Conservation (phyloP, 1,140 invertebrate genomes). For the Hyphantria cunea region DNA sequence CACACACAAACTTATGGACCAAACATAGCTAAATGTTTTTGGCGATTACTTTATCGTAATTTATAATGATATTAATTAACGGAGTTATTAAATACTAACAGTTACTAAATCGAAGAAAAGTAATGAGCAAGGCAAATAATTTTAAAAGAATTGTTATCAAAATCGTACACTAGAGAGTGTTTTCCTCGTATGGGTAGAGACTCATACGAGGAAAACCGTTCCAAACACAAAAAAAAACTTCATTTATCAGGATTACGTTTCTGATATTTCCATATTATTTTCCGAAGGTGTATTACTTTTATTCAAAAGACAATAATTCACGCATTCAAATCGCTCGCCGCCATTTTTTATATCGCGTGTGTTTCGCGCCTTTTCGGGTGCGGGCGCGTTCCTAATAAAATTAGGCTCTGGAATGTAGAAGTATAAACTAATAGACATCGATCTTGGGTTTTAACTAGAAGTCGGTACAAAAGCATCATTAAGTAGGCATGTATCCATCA, state of each 20-base stretch:
- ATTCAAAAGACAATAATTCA: conserved; percentile 79
- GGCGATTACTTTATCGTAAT: no score
- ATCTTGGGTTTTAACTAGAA: conserved; percentile 2
- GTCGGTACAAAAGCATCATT: no score
- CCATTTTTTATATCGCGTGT: conserved; percentile 81
- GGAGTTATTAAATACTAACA: no score
- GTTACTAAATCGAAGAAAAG: no score
- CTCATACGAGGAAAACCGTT: no score
- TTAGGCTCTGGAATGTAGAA: conserved; percentile 67
- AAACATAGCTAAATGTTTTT: no score
- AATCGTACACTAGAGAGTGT: no score
- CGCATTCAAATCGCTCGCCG: conserved; percentile 77
- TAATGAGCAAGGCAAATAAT: no score
- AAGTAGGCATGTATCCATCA: no score
- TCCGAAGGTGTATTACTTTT: conserved; percentile 69
- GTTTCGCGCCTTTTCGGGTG: conserved; percentile 79
- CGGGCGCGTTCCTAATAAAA: conserved; percentile 79
- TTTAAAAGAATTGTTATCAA: no score
- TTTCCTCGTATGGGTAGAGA: conserved; percentile 8
- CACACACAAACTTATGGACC: no score
- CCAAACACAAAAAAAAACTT: conserved; percentile 27
- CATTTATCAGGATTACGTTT: conserved; percentile 49
- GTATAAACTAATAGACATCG: conserved; percentile 45
- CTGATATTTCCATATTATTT: conserved; percentile 48
- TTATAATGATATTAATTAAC: no score